These are phyloP conservation scores for Erebia palarica DNA, from an alignment of 2,888 invertebrate genomes.

Conservation along the genomic window DNA sequence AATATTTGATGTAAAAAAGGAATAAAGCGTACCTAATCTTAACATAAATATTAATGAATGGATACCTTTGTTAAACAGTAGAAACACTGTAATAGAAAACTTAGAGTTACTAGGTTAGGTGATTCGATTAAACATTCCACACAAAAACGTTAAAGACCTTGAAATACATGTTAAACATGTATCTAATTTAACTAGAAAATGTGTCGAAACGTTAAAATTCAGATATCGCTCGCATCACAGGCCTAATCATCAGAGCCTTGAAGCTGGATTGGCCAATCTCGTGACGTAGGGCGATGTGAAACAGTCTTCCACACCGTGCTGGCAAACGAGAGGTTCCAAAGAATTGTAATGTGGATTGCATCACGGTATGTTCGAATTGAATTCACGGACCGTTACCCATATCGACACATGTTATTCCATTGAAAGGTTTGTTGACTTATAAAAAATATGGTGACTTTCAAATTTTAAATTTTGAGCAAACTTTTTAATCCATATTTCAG, in stretches of 20 bases:
- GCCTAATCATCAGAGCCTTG: conserved; percentile 44
- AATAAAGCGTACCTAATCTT: too few relatives aligned
- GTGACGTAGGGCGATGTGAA: conserved; percentile 41
- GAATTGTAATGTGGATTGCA: conserved; percentile 40
- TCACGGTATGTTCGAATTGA: conserved; percentile 30
- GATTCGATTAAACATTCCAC: background rate
- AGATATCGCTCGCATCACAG: conserved; percentile 42
- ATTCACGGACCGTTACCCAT: conserved; percentile 24
- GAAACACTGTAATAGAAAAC: background rate
- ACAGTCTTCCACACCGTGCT: conserved; percentile 38
- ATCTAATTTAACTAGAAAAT: conserved; percentile 20
- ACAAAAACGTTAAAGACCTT: conserved; percentile 13
- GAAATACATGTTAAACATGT: conserved; percentile 18
- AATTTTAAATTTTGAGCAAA: too few relatives aligned
- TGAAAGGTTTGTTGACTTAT: too few relatives aligned
- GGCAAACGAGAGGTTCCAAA: conserved; percentile 37
- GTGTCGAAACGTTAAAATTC: conserved; percentile 38
- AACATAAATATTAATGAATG: too few relatives aligned
- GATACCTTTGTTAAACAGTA: too few relatives aligned
- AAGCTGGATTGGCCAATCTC: conserved; percentile 40
- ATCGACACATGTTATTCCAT: too few relatives aligned
- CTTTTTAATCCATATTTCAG: too few relatives aligned
- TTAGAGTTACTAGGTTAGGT: background rate
- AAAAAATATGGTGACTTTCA: too few relatives aligned
- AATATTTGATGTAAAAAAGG: too few relatives aligned